Evolutionary conservation across 2,113 vertebrate genomes (phyloP), one percentile per base, ranked within the genome.

Genomic region (Ceratotherium simum): DNA sequence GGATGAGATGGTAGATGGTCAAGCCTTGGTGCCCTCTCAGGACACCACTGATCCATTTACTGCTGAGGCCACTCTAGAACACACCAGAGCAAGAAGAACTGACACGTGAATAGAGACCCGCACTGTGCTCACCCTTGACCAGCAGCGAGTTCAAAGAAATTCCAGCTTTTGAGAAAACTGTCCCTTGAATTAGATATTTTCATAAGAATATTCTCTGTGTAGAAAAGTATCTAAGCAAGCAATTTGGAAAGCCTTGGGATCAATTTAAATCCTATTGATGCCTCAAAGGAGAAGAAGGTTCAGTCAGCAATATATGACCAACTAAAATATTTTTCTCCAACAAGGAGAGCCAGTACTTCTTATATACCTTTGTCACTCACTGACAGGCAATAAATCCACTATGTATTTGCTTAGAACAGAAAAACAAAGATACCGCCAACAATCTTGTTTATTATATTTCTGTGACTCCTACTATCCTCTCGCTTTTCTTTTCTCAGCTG

Each of bases 211-310:
- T n/a, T 84, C 16, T 58, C 54, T 93, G 33, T 79, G 7, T 25
- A 94, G 48, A 95, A 86, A 96, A 95, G 75, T 36, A 70, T 46
- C n/a, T n/a, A 85, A 78, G 36, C 4, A 82, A 97, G 64, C 10
- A 81, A 76, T 80, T 46, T 90, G 58, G 69, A 83, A 92, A 84
- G 54, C 1, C 21, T 56, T 85, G 42, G 42, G 67, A 73, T 92
- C 56, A 42, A 21, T 73, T 94, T 67, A 89, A 92, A 83, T 76
- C 23, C 48, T 46, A 56, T 1, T 3, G 33, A 81, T 90, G 27
- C 8, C 33, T 64, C 51, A 82, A 76, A 95, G 27, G 21, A 64
- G 87, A 69, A 79, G 12, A 80, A 48, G 39, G 8, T 84, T 94
- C 13, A 29, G 27, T 94, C 23, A 76, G 65, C 56, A 84, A 69